These are phyloP conservation scores for Amazonetta brasiliensis DNA, from an alignment of 2,797 vertebrate genomes.

Conservation along the genomic window DNA sequence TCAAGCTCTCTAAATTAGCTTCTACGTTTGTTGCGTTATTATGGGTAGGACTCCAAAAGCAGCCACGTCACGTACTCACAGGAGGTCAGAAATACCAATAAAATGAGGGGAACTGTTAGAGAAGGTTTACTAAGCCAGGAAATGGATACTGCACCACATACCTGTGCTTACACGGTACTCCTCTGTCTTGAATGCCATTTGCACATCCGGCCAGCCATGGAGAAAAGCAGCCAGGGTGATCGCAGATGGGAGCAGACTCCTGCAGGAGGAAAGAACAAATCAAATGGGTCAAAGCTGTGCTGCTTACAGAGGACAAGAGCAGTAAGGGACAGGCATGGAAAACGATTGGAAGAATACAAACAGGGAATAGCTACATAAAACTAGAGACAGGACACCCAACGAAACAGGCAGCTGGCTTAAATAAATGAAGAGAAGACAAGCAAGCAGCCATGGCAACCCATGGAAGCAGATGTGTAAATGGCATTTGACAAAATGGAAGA, in stretches of 20 bases:
- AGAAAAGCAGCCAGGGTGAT: background rate
- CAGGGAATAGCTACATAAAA: background rate
- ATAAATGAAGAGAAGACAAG: background rate
- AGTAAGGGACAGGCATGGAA: accelerated
- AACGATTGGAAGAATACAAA: too few species aligned
- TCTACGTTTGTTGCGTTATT: accelerated
- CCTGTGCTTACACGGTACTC: accelerated
- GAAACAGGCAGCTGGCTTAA: background rate
- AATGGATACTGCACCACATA: accelerated
- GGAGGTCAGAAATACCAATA: background rate
- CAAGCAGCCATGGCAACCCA: accelerated
- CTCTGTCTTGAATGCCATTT: background rate
- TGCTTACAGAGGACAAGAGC: accelerated
- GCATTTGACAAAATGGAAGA: background rate
- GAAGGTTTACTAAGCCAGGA: background rate
- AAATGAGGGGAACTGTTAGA: background rate
- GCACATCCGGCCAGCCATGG: background rate
- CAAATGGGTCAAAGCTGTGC: background rate
- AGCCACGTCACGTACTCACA: accelerated
- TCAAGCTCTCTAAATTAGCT: background rate
- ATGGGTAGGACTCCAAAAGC: background rate
- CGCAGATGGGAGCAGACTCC: background rate
- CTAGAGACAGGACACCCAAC: background rate
- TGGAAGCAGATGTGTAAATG: background rate
- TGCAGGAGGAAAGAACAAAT: accelerated